Evolutionary conservation across 2,113 vertebrate genomes (phyloP).

Genomic region (Myanophis thanlyinensis): DNA sequence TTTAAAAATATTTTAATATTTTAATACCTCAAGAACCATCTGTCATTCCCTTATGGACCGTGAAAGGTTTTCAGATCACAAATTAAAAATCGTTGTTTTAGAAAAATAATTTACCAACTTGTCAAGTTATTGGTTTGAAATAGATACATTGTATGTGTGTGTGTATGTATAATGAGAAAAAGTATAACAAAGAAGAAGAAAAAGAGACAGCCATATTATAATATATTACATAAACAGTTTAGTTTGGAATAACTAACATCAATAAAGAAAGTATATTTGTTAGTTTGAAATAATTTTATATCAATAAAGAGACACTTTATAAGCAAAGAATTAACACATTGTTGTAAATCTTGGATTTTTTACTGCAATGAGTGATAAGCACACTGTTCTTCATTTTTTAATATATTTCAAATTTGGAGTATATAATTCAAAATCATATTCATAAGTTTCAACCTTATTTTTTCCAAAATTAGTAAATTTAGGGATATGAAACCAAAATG

Average conservation of each 20-base stretch:
- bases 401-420: background rate
- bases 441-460: background rate
- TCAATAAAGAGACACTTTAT: background rate
- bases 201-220: background rate
- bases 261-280: background rate
- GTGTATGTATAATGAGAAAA: too few species aligned
- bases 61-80: background rate
- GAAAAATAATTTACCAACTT: background rate
- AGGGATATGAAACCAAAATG: background rate
- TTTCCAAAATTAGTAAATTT: background rate
- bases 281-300: background rate
- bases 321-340: background rate
- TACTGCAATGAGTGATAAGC: background rate
- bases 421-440: background rate
- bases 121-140: background rate
- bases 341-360: background rate
- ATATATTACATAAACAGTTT: background rate
- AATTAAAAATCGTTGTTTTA: background rate
- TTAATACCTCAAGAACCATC: background rate
- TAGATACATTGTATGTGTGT: too few species aligned
- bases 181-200: background rate
- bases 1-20: background rate
- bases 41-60: background rate
- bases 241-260: background rate
- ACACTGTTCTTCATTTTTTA: background rate